Evolutionary conservation across 2,113 vertebrate genomes (phyloP).

Genomic region (Nicator chloris): DNA sequence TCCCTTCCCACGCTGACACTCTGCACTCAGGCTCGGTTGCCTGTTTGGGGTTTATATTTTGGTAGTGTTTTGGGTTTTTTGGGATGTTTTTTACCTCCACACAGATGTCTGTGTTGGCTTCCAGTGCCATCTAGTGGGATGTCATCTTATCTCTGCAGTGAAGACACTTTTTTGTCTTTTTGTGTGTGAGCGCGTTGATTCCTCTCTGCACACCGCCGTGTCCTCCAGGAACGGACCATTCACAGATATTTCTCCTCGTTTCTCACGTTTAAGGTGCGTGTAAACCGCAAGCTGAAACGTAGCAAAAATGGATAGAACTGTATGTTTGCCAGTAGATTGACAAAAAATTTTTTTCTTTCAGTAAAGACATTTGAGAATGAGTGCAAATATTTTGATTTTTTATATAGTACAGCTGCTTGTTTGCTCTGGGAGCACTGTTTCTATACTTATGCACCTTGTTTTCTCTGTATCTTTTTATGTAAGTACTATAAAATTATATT

Average conservation of each 20-base stretch:
- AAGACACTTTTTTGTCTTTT: no score
- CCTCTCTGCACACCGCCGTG: fast-evolving
- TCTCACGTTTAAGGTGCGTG: fast-evolving
- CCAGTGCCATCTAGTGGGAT: conserved; percentile 51
- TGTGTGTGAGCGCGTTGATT: fast-evolving
- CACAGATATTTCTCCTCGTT: neutral
- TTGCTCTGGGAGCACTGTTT: neutral
- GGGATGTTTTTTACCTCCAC: no score
- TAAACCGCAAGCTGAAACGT: neutral
- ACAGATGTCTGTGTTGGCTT: neutral
- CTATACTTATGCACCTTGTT: neutral
- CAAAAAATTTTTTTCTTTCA: neutral
- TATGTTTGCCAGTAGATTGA: neutral
- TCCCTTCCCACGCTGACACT: fast-evolving
- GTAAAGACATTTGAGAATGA: neutral
- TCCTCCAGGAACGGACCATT: neutral
- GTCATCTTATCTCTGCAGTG: neutral
- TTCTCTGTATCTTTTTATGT: neutral
- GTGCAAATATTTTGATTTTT: neutral
- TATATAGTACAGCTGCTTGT: neutral
- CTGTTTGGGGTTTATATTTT: neutral
- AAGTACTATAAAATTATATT: neutral
- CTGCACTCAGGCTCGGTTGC: fast-evolving
- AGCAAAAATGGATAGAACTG: neutral
- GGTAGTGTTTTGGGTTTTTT: no score